phyloP scores from a whole-genome alignment of 2,888 invertebrate genomes.

The Thalpophila matura region DNA sequence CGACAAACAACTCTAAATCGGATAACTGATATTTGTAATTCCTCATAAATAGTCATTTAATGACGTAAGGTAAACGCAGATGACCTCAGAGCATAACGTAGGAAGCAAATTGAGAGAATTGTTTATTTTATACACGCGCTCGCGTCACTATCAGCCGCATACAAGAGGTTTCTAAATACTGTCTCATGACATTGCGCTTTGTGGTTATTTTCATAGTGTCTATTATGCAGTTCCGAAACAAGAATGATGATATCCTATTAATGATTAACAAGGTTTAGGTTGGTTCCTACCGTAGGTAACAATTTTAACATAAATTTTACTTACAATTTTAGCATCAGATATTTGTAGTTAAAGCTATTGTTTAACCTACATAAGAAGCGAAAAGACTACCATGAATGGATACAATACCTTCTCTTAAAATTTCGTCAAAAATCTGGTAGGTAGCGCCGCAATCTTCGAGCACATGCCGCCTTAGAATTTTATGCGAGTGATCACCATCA shows the following conservation, averaged over 20 bases:
- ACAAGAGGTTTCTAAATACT: constrained; percentile 52
- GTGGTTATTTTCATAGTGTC: not conserved
- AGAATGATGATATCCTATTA: not conserved
- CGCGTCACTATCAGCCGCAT: constrained; percentile 25
- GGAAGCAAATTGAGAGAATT: constrained; percentile 59
- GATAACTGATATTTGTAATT: constrained; percentile 23
- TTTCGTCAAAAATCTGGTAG: constrained; percentile 95
- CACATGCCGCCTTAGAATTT: constrained; percentile 79
- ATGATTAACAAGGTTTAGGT: not conserved
- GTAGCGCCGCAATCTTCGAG: constrained; percentile 95
- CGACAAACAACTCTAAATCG: constrained; percentile 22
- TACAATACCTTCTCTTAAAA: constrained; percentile 90
- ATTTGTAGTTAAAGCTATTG: not conserved
- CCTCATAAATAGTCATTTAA: constrained; percentile 10
- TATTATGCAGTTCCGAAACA: constrained; percentile 6
- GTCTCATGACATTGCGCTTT: not conserved
- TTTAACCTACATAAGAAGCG: not conserved
- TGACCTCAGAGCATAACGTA: constrained; percentile 56
- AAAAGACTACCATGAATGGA: constrained; percentile 12
- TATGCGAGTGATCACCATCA: constrained; percentile 91
- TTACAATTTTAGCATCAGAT: constrained; percentile 1
- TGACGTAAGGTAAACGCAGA: constrained; percentile 31
- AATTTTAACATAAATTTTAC: constrained; percentile 4
- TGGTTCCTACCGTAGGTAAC: constrained; percentile 6
- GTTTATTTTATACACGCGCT: constrained; percentile 60